These are phyloP conservation scores for Sarcophaga rosellei DNA, from an alignment of 2,888 invertebrate species.

Conservation along the genomic window DNA sequence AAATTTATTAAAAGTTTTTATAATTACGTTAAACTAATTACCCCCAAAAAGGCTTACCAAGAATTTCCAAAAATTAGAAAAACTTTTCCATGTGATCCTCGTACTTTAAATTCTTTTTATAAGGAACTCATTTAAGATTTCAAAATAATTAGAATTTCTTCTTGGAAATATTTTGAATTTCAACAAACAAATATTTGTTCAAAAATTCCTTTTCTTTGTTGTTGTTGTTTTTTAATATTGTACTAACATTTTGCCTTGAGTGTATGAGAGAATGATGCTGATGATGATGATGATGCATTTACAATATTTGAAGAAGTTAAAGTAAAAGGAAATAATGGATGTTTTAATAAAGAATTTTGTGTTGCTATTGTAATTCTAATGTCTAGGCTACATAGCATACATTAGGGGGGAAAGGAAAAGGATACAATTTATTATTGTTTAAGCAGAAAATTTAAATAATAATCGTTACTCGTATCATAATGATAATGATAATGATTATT, in stretches of 20 bases:
- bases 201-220: neutral
- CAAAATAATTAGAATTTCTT: neutral
- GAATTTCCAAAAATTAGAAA: too few species aligned
- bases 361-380: conserved; percentile 31
- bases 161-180: neutral
- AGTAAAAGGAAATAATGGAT: conserved; percentile 22
- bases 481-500: conserved; percentile 21
- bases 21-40: too few species aligned
- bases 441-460: conserved; percentile 51
- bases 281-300: neutral
- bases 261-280: neutral
- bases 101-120: too few species aligned
- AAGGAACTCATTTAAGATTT: too few species aligned
- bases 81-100: too few species aligned
- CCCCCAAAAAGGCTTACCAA: too few species aligned
- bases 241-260: neutral
- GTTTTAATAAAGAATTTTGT: conserved; percentile 18
- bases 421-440: conserved; percentile 50
- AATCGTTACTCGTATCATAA: conserved; percentile 2
- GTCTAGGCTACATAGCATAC: too few species aligned
- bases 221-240: neutral
- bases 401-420: too few species aligned
- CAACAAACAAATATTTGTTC: neutral
- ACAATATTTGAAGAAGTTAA: neutral
- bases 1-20: too few species aligned